Conservation (phyloP, 2,797 vertebrate species). For the Schizothorax lantsangensis region DNA sequence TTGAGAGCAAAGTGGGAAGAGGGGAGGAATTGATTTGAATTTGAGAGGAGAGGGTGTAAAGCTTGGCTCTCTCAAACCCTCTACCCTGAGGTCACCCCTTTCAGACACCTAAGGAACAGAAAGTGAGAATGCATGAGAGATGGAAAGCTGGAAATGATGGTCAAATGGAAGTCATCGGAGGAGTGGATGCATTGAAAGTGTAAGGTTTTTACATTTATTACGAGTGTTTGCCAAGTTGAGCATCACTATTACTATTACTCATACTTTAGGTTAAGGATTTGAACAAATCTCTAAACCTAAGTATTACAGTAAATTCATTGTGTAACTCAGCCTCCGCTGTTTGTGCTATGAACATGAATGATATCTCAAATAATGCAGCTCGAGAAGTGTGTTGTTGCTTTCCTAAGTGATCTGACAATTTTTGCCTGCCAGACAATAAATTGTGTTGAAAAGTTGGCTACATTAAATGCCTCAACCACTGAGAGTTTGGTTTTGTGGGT, state of each 20-base stretch:
- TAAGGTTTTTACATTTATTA: neutral
- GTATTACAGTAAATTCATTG: no score
- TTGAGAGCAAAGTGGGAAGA: constrained; percentile 57
- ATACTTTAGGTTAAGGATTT: neutral
- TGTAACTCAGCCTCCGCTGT: neutral
- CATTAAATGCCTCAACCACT: neutral
- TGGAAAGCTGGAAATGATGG: constrained; percentile 2
- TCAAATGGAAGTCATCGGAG: constrained; percentile 15
- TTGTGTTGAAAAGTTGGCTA: neutral
- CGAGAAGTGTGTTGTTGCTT: neutral
- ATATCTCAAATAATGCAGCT: neutral
- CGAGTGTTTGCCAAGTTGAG: neutral
- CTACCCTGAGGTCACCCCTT: constrained; percentile 33
- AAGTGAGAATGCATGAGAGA: constrained; percentile 30
- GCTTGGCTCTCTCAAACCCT: constrained; percentile 16
- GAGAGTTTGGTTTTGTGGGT: neutral
- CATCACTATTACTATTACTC: neutral
- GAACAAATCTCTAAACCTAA: neutral
- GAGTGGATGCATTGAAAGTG: neutral
- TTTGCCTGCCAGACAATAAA: neutral
- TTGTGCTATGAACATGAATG: neutral
- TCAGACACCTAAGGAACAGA: constrained; percentile 28
- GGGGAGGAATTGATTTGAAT: constrained; percentile 33
- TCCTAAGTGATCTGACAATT: neutral
- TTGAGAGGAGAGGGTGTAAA: constrained; percentile 25